phyloP scores from a whole-genome alignment of 2,797 vertebrate genomes.

The Balearica regulorum region DNA sequence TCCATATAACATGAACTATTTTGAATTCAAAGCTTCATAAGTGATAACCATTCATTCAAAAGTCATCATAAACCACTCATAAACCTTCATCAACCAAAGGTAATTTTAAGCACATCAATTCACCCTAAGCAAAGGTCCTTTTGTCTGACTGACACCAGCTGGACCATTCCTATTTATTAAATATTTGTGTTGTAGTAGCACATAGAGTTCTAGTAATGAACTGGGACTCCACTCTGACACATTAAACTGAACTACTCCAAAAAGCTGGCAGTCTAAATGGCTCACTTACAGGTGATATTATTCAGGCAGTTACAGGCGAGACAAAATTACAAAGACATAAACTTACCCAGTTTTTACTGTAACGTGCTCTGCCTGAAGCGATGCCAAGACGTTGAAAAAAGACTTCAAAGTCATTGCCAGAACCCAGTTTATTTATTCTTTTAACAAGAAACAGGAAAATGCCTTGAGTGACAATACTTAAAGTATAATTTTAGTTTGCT shows the following conservation, averaged over 20 bases:
- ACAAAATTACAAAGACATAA: background rate
- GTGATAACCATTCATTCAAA: background rate
- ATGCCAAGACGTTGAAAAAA: conserved; percentile 96
- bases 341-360: conserved; percentile 91
- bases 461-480: background rate
- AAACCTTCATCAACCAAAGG: background rate
- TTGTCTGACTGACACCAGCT: background rate
- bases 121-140: background rate
- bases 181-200: background rate
- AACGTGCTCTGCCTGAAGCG: conserved; percentile 89
- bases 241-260: background rate
- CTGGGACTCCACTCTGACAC: background rate
- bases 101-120: background rate
- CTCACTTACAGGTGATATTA: background rate
- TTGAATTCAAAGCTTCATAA: background rate
- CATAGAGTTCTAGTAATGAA: background rate
- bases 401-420: conserved; percentile 96
- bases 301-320: background rate
- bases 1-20: background rate
- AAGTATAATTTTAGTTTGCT: background rate
- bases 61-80: background rate
- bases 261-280: background rate
- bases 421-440: conserved; percentile 93
- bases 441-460: conserved; percentile 27
- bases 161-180: background rate